A percentile compares a stretch with the other conserved stretches of the same genome.
Conservation (phyloP, 2,797 vertebrate genomes). For the Chanos chanos region DNA sequence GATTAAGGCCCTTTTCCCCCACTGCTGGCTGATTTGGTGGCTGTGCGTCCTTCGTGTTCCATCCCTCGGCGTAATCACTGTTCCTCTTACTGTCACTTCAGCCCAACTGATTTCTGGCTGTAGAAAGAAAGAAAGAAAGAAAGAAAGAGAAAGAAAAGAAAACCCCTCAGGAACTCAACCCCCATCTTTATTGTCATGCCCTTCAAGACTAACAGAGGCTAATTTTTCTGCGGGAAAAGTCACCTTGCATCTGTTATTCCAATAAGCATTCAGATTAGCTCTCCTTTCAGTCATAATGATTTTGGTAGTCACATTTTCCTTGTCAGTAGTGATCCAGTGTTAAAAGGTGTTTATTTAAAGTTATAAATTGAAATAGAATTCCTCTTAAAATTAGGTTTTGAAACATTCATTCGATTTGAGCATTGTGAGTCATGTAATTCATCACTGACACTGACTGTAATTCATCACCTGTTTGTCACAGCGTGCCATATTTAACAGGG, state of each 20-base stretch:
- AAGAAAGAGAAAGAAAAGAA: background rate
- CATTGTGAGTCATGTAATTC: no score
- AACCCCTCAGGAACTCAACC: conserved; percentile 6
- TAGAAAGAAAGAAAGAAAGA: background rate
- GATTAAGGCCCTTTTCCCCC: conserved; percentile 75
- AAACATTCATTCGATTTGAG: no score
- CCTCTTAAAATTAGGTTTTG: no score
- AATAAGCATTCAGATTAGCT: conserved; percentile 17
- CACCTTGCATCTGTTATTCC: conserved; percentile 19
- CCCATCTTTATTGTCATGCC: conserved; percentile 11
- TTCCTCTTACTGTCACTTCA: conserved; percentile 64
- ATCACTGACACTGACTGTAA: no score
- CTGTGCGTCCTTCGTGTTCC: conserved; percentile 64
- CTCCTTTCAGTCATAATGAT: background rate
- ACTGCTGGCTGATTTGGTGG: conserved; percentile 76
- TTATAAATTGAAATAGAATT: no score
- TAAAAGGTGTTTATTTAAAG: no score
- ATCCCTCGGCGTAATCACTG: conserved; percentile 71
- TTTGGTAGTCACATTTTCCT: background rate
- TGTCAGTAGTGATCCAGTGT: background rate
- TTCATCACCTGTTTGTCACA: no score
- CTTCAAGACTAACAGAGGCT: conserved; percentile 8
- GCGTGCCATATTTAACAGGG: no score
- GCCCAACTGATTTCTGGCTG: conserved; percentile 68
- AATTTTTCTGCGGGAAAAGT: conserved; percentile 1